A percentile compares a stretch with the other conserved stretches of the same genome.
phyloP scores from a whole-genome alignment of 2,113 vertebrate genomes.

The Anthoscopus minutus region DNA sequence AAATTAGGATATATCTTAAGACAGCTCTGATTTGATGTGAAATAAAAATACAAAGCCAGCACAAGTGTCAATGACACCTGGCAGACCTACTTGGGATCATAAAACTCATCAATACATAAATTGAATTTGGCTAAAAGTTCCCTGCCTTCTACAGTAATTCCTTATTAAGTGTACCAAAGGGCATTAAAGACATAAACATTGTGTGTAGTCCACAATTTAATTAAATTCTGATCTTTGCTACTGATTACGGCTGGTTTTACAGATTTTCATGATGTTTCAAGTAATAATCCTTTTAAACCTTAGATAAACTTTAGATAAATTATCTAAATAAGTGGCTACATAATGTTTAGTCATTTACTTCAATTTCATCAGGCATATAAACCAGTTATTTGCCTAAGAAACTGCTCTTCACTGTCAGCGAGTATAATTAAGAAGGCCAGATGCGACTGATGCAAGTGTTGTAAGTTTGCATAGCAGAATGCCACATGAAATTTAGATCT shows the following conservation, averaged over 20 bases:
- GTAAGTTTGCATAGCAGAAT: background rate
- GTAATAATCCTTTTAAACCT: background rate
- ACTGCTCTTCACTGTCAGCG: background rate
- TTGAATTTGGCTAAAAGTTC: background rate
- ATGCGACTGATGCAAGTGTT: accelerated
- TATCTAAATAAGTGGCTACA: background rate
- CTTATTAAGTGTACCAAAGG: background rate
- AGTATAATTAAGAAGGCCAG: background rate
- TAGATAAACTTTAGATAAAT: too few relatives aligned
- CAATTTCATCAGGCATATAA: background rate
- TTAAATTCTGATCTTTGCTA: background rate
- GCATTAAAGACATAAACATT: too few relatives aligned
- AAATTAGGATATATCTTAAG: background rate
- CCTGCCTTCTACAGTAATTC: background rate
- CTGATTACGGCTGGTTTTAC: background rate
- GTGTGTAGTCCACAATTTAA: background rate
- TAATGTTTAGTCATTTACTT: background rate
- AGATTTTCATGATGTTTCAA: background rate
- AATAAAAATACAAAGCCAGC: background rate
- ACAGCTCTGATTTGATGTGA: background rate
- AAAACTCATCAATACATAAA: background rate
- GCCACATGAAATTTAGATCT: background rate
- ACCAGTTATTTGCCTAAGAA: background rate
- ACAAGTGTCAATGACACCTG: background rate
- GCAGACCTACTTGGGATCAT: accelerated